Base-by-base conservation (phyloP, 2,888 invertebrate genomes). In the Girardia tigrina region DNA sequence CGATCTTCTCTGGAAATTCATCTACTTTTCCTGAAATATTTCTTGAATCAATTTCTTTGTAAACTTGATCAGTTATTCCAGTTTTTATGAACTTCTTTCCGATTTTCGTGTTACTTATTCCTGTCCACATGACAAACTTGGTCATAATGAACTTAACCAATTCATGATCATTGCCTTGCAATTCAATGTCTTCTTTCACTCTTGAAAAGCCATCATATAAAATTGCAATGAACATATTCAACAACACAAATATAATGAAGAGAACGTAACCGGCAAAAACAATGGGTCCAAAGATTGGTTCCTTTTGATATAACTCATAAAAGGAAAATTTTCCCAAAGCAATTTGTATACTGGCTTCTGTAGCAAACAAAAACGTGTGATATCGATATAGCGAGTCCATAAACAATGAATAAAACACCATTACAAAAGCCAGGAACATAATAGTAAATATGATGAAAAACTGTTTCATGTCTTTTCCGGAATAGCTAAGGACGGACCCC, bases 291-390 rank as follows among this genome's bases (percentile, higher is more conserved):
- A 81, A 76, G 74, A 80, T 78, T 23, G 80, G 82, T 77, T 80
- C 79, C 23, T 80, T 80, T 75, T 78, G 79, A 71, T 80, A 78
- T 82, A 84, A 82, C 56, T 79, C 80, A 77, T 81, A 79, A 79
- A 84, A 83, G 78, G 83, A 81, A 77, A 83, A 84, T 78, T 82
- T 82, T 29, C 83, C 83, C 80, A 84, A 81, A 80, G 83, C 81
- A 81, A 84, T 83, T 26, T 82, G 80, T 29, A 84, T 78, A 36
- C 82, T 80, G 23, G 82, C 80, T 76, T 83, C 83, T 28, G 79
- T 78, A 0, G 82, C 77, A 42, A 78, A 78, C 28, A 82, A 71
- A 28, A 81, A 75, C 26, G 80, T 79, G 26, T 78, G 78, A 77
- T 80, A 79, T 75, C 79, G 79, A 26, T 70, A 74, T 36, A 80